These are phyloP conservation scores for Lepidocolaptes lacrymiger DNA, from an alignment of 2,797 vertebrate genomes.

Conservation along the genomic window DNA sequence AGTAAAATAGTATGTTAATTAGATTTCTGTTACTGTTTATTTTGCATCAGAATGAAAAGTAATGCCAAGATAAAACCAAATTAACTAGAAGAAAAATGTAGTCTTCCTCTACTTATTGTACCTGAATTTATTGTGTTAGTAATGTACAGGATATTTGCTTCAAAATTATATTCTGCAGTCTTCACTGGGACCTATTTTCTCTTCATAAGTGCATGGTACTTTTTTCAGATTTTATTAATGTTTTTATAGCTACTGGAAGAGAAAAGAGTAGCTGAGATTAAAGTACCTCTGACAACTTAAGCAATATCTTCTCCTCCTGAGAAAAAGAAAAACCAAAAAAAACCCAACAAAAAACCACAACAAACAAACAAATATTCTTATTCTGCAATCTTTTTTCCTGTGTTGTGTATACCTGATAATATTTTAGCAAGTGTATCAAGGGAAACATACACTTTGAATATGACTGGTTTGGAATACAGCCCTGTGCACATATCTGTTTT, in stretches of 20 bases:
- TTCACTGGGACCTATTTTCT: constrained; percentile 9
- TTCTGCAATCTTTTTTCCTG: background rate
- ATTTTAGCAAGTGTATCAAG: background rate
- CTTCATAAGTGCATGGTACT: background rate
- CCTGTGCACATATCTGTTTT: background rate
- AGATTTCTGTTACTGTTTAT: constrained; percentile 29
- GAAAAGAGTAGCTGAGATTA: constrained; percentile 29
- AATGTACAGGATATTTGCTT: background rate
- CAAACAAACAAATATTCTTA: background rate
- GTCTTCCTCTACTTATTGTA: background rate
- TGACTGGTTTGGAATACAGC: background rate
- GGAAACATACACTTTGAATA: background rate
- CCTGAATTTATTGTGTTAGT: background rate
- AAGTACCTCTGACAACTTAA: background rate
- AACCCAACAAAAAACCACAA: background rate
- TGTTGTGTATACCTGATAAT: background rate
- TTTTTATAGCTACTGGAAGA: background rate
- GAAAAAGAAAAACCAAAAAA: background rate
- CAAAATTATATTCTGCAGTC: background rate
- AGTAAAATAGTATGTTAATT: background rate
- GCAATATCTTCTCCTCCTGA: background rate
- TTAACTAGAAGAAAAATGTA: background rate
- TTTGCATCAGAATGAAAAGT: constrained; percentile 29
- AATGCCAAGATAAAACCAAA: background rate
- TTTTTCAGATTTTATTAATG: constrained; percentile 40